Evolutionary conservation across 2,888 invertebrate genomes (phyloP), one percentile per base, ranked within the genome.

Genomic region (Muscina levida): DNA sequence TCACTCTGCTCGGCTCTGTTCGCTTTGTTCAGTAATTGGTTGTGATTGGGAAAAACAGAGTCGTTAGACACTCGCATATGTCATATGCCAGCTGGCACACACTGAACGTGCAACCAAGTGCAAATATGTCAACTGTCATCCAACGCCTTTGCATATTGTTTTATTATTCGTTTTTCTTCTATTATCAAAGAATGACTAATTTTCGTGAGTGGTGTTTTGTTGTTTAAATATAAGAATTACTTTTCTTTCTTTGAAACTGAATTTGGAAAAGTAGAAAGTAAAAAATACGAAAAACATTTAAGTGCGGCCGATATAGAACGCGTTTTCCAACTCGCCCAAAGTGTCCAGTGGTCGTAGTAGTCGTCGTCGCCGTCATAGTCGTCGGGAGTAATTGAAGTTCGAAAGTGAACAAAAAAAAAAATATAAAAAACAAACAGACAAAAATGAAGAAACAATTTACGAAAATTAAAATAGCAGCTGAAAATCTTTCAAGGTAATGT

Each of bases 371-470:
- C n/a, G n/a, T n/a, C n/a, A n/a, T n/a, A n/a, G n/a, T n/a, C 19
- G 51, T 19, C 44, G 51, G 5, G 1, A 51, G 22, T 6, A 51
- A 51, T 51, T 2, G 1, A 31, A 31, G 53, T 53, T 53, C 37
- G 31, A 37, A 1, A n/a, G n/a, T n/a, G n/a, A n/a, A n/a, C n/a
- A n/a, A n/a, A n/a, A n/a, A n/a, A n/a, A 57, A 19, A 59, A 59
- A 37, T 11, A 57, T n/a, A n/a, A 24, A 56, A 57, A 46, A 37
- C 57, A 70, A 70, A 72, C 56, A 15, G 44, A 72, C 73, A 84
- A 88, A 87, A 83, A 90, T 90, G 90, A 90, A 90, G 87, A 90
- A 90, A 85, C 90, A 90, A 87, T 88, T 90, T 84, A 89, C 90
- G 68, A 90, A 90, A 88, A 89, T 90, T 46, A 90, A 90, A 89